phyloP scores from a whole-genome alignment of 2,113 vertebrate genomes.

The Galbula dea region DNA sequence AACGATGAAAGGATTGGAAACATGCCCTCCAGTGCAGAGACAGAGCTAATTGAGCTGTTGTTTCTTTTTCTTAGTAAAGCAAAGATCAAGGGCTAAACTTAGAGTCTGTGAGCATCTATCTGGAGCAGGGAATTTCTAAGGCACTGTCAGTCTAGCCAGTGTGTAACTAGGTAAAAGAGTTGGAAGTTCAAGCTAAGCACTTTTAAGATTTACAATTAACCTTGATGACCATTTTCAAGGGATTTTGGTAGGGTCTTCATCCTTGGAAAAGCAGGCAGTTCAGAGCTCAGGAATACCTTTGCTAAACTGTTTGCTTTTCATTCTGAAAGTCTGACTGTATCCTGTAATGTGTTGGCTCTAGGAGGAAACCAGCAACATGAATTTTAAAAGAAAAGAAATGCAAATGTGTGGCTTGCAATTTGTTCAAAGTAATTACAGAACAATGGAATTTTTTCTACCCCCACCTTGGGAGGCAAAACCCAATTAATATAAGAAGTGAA shows the following conservation, averaged over 20 bases:
- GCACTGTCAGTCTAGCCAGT: not conserved
- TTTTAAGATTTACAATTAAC: not conserved
- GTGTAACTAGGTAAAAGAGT: not conserved
- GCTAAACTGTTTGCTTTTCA: not conserved
- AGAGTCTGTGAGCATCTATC: not conserved
- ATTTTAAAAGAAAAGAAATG: not conserved
- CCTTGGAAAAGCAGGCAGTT: not conserved
- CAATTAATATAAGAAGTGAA: not conserved
- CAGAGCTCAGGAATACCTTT: not conserved
- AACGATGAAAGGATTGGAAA: slow-evolving; percentile 44
- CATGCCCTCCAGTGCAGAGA: slow-evolving; percentile 3
- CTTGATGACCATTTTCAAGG: not conserved
- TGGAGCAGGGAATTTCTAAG: not conserved
- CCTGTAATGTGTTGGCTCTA: not conserved
- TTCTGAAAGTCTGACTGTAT: not conserved
- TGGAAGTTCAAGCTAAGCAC: not conserved
- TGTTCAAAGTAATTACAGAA: slow-evolving; percentile 5
- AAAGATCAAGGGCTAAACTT: slow-evolving; percentile 48
- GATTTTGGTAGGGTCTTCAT: not conserved
- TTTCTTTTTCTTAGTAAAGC: not conserved
- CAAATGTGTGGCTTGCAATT: not conserved
- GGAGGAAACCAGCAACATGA: too few species aligned
- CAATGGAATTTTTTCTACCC: not conserved
- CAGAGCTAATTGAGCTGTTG: slow-evolving; percentile 56
- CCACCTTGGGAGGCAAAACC: not conserved